Conservation (phyloP, 2,797 vertebrate species). For the Smutsia gigantea region DNA sequence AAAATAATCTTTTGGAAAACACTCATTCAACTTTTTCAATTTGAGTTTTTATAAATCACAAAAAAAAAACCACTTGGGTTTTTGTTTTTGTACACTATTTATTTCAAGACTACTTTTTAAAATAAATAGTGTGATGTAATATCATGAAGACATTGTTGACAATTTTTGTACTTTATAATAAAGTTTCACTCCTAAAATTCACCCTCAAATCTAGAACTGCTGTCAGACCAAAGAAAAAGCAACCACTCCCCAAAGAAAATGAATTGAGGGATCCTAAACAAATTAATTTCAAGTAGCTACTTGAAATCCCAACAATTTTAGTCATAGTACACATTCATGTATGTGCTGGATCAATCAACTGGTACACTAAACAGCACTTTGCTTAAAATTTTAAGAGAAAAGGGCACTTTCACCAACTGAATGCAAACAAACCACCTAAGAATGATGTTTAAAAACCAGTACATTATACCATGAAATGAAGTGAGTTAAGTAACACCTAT, state of each 20-base stretch:
- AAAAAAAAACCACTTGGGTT: neutral
- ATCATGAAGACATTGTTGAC: neutral
- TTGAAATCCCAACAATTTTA: neutral
- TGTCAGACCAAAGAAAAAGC: slow-evolving; percentile 1
- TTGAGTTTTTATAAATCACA: slow-evolving; percentile 37
- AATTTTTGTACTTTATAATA: slow-evolving; percentile 36
- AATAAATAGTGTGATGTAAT: neutral
- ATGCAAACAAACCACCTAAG: slow-evolving; percentile 19
- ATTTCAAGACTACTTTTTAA: slow-evolving; percentile 44
- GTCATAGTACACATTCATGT: neutral
- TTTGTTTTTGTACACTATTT: neutral
- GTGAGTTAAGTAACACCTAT: slow-evolving; percentile 40
- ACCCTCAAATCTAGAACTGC: slow-evolving; percentile 1
- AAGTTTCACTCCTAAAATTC: slow-evolving; percentile 10
- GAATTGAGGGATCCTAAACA: slow-evolving; percentile 42
- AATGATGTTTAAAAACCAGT: neutral
- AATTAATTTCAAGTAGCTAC: slow-evolving; percentile 16
- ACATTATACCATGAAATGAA: neutral
- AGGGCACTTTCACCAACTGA: slow-evolving; percentile 3
- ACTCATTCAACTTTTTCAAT: slow-evolving; percentile 13
- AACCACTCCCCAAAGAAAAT: slow-evolving; percentile 43
- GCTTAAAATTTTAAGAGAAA: slow-evolving; percentile 56
- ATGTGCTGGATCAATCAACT: slow-evolving; percentile 5
- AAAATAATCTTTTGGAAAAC: slow-evolving; percentile 65
- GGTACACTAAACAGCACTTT: neutral